A percentile compares a stretch with the other conserved stretches of the same genome.
These are phyloP conservation scores for Phoxinus phoxinus DNA, from an alignment of 2,113 vertebrate genomes.

Conservation along the genomic window DNA sequence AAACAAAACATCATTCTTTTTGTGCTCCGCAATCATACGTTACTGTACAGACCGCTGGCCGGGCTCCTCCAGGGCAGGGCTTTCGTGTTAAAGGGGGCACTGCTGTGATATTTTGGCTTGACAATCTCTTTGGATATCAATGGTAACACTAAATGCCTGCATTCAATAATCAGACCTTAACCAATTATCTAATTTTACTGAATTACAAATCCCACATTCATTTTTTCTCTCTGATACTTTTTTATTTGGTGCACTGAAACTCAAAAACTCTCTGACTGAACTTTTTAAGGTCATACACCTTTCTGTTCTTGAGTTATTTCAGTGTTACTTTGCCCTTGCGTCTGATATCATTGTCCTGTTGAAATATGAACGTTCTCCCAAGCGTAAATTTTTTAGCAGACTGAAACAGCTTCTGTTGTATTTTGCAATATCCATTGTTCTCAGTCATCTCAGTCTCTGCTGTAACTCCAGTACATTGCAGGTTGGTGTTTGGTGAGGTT, in stretches of 20 bases:
- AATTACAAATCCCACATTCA: not conserved
- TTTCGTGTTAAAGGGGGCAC: constrained; percentile 4
- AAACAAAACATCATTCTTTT: constrained; percentile 47
- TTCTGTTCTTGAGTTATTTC: constrained; percentile 11
- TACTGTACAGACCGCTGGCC: constrained; percentile 38
- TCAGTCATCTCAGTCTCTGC: not conserved
- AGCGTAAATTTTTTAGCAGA: not conserved
- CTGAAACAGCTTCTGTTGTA: not conserved
- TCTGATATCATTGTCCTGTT: constrained; percentile 13
- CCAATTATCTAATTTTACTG: not conserved
- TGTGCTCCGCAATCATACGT: constrained; percentile 14
- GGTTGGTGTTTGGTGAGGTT: not conserved
- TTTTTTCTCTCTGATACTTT: not conserved
- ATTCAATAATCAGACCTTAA: not conserved
- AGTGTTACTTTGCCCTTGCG: not conserved
- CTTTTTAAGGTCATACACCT: not conserved
- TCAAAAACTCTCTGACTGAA: not conserved
- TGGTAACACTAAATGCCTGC: constrained; percentile 6
- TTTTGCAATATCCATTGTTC: constrained; percentile 8
- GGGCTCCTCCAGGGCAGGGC: constrained; percentile 24
- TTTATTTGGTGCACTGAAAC: not conserved
- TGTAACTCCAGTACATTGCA: not conserved
- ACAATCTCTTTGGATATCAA: constrained; percentile 40
- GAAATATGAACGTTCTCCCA: constrained; percentile 1
- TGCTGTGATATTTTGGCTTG: constrained; percentile 31